Base-by-base conservation (phyloP, 2,113 vertebrate species). In the Trachemys scripta region DNA sequence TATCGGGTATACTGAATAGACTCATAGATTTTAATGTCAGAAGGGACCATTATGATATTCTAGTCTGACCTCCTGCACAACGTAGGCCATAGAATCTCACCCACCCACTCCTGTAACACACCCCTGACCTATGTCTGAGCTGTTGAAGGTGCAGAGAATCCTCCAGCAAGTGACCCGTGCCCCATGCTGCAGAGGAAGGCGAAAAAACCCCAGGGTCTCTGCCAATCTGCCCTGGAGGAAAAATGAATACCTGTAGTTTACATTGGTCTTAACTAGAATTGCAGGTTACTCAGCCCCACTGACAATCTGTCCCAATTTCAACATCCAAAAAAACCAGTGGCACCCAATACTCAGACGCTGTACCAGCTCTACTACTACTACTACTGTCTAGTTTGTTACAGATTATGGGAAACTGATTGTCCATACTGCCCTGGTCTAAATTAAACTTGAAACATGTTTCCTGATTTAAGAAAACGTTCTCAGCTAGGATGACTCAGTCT, bases 301-400 rank as follows among this genome's bases (percentile, higher is more conserved):
- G 31, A 82, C 19, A 49, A 62, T 80, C 90, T 54, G 59, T 27
- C 47, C 50, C n/a, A 86, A 4, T 78, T 90, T 88, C n/a, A 38
- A 9, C 25, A 75, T 88, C 7, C 12, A 82, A 62, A 0, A 1
- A 2, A 11, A 4, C 5, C 16, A 3, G 29, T 0, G 1, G 80
- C 13, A 38, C 51, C 29, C 47, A 17, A 24, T 22, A 25, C 12
- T 45, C 86, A 50, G n/a, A 57, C 75, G 24, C 6, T 80, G 56
- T 38, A 53, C 27, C 6, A 90, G 11, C 69, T 57, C 12, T 45
- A 12, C 31, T 31, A 76, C 53, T 11, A 50, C 56, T 11, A 50
- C 56, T 65, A 12, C 6, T 72, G 69, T 22, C 14, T 69, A 78
- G 27, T 0, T 17, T 56, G n/a, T 35, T 69, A 5, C 5, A n/a